Conservation (phyloP, 1,140 invertebrate genomes). For the Brachionus angularis region DNA sequence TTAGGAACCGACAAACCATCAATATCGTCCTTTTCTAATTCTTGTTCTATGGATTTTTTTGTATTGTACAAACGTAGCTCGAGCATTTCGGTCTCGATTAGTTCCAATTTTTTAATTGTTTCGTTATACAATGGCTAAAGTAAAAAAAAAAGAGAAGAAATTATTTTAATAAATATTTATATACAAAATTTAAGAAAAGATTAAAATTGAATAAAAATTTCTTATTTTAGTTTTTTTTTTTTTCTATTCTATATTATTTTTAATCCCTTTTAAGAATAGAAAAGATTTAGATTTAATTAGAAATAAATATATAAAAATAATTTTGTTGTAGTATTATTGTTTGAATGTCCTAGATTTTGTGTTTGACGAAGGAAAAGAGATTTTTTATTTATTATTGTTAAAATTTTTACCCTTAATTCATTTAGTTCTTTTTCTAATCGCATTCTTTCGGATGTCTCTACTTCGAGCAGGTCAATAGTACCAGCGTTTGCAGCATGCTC, state of each 20-base stretch:
- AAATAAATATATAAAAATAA: no score
- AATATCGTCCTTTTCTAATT: constrained; percentile 23
- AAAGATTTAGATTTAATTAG: no score
- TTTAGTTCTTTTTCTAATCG: constrained; percentile 74
- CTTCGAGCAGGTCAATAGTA: constrained; percentile 79
- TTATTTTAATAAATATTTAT: no score
- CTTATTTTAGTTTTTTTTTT: no score
- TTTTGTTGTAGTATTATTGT: no score
- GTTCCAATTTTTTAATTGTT: constrained; percentile 27
- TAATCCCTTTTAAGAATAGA: no score
- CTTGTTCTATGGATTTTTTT: constrained; percentile 24
- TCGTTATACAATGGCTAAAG: constrained; percentile 30
- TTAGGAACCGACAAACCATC: constrained; percentile 14
- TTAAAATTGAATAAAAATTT: background rate
- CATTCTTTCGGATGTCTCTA: constrained; percentile 65
- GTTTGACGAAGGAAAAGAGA: no score
- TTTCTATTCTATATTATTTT: no score
- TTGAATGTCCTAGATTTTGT: no score
- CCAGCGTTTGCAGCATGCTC: constrained; percentile 81
- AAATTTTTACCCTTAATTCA: constrained; percentile 65
- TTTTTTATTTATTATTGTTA: no score
- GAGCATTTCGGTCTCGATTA: constrained; percentile 31
- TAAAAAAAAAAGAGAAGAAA: background rate
- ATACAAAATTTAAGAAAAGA: background rate
- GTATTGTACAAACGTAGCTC: constrained; percentile 20